Evolutionary conservation across 2,113 vertebrate species (phyloP).

Genomic region (Tyto alba): DNA sequence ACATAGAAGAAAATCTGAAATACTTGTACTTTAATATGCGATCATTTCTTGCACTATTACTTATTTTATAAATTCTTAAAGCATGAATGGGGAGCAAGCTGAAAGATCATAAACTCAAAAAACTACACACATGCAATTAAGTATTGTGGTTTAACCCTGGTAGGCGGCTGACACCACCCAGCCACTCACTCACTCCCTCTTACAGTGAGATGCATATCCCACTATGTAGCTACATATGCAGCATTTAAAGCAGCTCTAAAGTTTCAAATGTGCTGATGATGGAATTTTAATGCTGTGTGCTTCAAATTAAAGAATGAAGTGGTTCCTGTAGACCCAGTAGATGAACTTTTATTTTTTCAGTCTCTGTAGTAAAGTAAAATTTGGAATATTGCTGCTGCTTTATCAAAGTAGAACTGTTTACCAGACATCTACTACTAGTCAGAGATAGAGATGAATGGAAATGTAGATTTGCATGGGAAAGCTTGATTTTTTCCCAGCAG

Average conservation of each 20-base stretch:
- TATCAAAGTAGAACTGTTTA: background rate
- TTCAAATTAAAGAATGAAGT: background rate
- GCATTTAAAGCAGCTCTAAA: background rate
- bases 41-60: background rate
- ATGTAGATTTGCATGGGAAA: background rate
- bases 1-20: background rate
- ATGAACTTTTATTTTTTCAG: background rate
- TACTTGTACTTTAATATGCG: too few relatives aligned
- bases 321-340: background rate
- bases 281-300: background rate
- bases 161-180: background rate
- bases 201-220: too few relatives aligned
- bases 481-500: background rate
- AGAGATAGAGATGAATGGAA: background rate
- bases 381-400: background rate
- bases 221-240: too few relatives aligned
- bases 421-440: background rate
- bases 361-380: background rate
- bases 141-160: background rate
- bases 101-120: background rate
- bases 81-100: background rate
- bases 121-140: background rate
- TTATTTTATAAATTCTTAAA: background rate
- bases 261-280: background rate
- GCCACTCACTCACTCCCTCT: rapidly evolving